Conservation (phyloP, 2,888 invertebrate genomes). For the Meteorus colon region DNA sequence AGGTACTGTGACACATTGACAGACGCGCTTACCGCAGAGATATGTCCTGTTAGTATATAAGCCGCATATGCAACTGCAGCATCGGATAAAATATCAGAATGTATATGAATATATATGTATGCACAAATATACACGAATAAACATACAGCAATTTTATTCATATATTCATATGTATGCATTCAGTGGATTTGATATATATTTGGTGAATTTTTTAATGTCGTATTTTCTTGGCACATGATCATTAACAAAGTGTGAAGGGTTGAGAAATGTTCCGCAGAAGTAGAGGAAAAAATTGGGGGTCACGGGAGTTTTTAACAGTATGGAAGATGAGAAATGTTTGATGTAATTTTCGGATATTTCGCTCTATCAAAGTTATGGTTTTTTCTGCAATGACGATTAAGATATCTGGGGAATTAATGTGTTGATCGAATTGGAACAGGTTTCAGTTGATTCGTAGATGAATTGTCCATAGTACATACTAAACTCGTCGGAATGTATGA, state of each 20-base stretch:
- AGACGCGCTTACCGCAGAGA: constrained; percentile 23
- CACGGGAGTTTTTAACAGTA: too few relatives aligned
- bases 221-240: not conserved
- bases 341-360: too few relatives aligned
- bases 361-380: too few relatives aligned
- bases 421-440: too few relatives aligned
- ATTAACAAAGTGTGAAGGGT: not conserved
- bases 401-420: too few relatives aligned
- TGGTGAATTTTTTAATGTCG: not conserved
- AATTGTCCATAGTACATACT: too few relatives aligned
- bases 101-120: constrained; percentile 1
- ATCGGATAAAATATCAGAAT: constrained; percentile 5
- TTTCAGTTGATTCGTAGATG: too few relatives aligned
- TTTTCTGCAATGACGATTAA: too few relatives aligned
- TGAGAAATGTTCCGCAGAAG: too few relatives aligned
- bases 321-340: too few relatives aligned
- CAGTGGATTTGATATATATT: not conserved
- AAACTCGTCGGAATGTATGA: too few relatives aligned
- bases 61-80: constrained; percentile 5
- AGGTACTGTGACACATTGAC: constrained; percentile 34
- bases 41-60: constrained; percentile 31
- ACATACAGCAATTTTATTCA: not conserved
- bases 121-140: not conserved
- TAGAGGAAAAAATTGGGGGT: too few relatives aligned
- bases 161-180: not conserved